A percentile compares a stretch with the other conserved stretches of the same genome.
These are phyloP conservation scores for Odontophorus gujanensis DNA, from an alignment of 2,113 vertebrate genomes.

Conservation along the genomic window DNA sequence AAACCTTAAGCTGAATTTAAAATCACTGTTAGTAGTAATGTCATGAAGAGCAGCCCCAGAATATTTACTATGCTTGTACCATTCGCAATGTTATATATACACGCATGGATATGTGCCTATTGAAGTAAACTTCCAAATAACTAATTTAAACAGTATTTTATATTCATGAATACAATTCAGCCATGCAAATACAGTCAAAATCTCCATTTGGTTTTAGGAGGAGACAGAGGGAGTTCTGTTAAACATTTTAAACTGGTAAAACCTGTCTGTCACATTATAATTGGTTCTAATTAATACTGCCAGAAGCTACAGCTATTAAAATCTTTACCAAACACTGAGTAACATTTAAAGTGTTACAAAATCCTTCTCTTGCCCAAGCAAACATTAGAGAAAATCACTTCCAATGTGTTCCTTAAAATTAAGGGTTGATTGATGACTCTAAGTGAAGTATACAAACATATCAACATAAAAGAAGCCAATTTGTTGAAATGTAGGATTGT, in stretches of 20 bases:
- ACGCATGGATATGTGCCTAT: not conserved
- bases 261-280: slow-evolving; percentile 59
- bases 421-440: not conserved
- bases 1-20: not conserved
- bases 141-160: slow-evolving; percentile 1
- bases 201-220: slow-evolving; percentile 33
- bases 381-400: slow-evolving; percentile 28
- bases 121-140: slow-evolving; percentile 2
- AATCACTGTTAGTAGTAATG: not conserved
- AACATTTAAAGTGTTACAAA: slow-evolving; percentile 40
- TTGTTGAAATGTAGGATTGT: not conserved
- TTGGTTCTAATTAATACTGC: slow-evolving; percentile 67
- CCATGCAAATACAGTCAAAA: slow-evolving; percentile 33
- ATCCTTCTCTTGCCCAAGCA: slow-evolving; percentile 6
- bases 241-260: slow-evolving; percentile 56
- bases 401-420: slow-evolving; percentile 12
- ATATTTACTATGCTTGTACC: not conserved
- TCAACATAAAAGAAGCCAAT: not conserved
- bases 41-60: not conserved
- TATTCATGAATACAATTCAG: not conserved
- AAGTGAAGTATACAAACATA: not conserved
- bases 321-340: slow-evolving; percentile 61
- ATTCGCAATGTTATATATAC: not conserved
- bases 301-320: slow-evolving; percentile 65
- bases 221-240: slow-evolving; percentile 59